These are phyloP conservation scores for Spisula subtruncata DNA, from an alignment of 2,888 invertebrate genomes.

Conservation along the genomic window DNA sequence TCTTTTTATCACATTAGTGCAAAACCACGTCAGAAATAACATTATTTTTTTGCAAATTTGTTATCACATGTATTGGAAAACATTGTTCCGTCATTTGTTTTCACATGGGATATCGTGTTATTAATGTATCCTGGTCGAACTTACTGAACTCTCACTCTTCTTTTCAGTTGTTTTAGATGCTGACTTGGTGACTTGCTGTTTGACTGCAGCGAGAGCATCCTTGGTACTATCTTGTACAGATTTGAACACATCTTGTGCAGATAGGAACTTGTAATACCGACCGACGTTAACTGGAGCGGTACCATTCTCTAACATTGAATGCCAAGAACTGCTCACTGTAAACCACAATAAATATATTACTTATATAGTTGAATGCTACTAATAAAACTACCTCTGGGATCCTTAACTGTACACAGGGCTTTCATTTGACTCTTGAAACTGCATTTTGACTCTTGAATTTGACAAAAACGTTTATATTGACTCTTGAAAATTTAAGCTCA, in stretches of 20 bases:
- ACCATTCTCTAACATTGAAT: constrained; percentile 75
- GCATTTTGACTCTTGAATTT: too few species aligned
- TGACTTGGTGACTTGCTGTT: constrained; percentile 75
- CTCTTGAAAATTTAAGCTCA: too few species aligned
- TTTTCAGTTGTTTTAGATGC: constrained; percentile 63
- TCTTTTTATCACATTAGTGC: too few species aligned
- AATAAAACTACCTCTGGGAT: too few species aligned
- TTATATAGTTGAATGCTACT: not conserved
- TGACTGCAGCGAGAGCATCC: constrained; percentile 77
- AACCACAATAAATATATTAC: constrained; percentile 28
- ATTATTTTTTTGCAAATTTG: too few species aligned
- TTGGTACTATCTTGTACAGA: constrained; percentile 75
- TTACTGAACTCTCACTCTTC: constrained; percentile 75
- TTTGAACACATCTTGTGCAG: constrained; percentile 81
- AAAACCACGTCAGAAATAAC: too few species aligned
- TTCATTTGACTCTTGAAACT: too few species aligned
- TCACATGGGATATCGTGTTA: too few species aligned
- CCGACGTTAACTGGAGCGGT: constrained; percentile 84
- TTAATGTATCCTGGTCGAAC: constrained; percentile 37
- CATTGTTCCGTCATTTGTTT: too few species aligned
- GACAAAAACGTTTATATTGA: too few species aligned
- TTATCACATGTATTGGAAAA: too few species aligned
- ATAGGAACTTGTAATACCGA: constrained; percentile 87
- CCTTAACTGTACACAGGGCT: too few species aligned
- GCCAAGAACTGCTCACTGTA: constrained; percentile 82